Base-by-base conservation (phyloP, 2,888 invertebrate genomes). In the Drosophila paucipuncta region DNA sequence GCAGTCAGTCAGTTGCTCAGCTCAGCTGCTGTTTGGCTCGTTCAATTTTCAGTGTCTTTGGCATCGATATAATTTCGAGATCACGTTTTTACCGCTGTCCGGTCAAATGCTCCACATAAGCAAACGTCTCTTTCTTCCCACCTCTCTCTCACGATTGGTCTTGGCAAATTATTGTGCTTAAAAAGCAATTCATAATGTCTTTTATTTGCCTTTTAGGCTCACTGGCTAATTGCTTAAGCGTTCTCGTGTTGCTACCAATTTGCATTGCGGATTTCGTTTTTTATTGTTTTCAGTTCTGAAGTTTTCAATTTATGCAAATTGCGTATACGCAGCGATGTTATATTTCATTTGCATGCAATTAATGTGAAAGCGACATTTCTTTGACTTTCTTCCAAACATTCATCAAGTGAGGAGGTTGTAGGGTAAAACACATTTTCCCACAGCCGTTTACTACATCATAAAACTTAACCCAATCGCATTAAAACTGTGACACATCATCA, bases 81-180 rank as follows among this genome's bases (percentile, higher is more conserved):
- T 90, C 88, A 88, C 89, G 88, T 90, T 90, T 88, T 89, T 86
- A 86, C 90, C 86, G 89, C 90, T 86, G 86, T 60, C 72, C 82
- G 77, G 63, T 74, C 74, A 80, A 77, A 68, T 89, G 89, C 75
- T 89, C 87, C 78, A 90, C 88, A 89, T 85, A 73, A 69, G 69
- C 59, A 30, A 60, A 30, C 52, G n/a, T 25, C 18, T 58, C 57
- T 55, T 31, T 49, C 54, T 59, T 22, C n/a, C 52, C 39, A 47
- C 28, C 49, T 53, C 59, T 25, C 61, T 35, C 22, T 47, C 47
- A 16, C 47, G 47, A 47, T 25, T 25, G 47, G n/a, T 22, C 43
- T 57, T 62, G 54, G 68, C 68, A 76, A 73, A 69, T 76, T 64
- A 57, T 54, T 67, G 61, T 52, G 68, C 61, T 87, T 87, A 73